A percentile compares a stretch with the other conserved stretches of the same genome.
Evolutionary conservation across 2,113 vertebrate genomes (phyloP).

Genomic region (Ammodytes dubius): DNA sequence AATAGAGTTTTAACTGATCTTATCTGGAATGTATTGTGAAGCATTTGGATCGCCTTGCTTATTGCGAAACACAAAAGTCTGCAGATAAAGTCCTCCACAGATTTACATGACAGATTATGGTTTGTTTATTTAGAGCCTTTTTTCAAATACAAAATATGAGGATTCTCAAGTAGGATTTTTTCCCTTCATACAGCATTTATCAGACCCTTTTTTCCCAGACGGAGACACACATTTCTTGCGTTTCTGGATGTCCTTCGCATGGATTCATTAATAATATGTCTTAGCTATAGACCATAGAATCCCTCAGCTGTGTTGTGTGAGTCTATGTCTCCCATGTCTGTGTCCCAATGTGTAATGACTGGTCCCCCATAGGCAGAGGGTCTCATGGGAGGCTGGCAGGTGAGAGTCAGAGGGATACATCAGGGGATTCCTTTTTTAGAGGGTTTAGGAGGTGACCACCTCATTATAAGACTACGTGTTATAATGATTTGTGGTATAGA

Average conservation of each 20-base stretch:
- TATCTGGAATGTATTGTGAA: not conserved
- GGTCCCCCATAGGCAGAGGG: constrained; percentile 36
- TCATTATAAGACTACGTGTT: constrained; percentile 75
- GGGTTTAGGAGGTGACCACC: constrained; percentile 78
- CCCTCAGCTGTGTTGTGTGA: constrained; percentile 24
- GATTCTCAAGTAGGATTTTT: not conserved
- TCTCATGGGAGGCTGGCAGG: constrained; percentile 67
- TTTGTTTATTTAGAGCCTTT: not conserved
- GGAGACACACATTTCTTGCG: not conserved
- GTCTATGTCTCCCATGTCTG: constrained; percentile 34
- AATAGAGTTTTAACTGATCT: not conserved
- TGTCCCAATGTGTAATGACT: constrained; percentile 56
- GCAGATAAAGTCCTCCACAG: not conserved
- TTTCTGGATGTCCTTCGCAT: not conserved
- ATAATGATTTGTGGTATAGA: constrained; percentile 71
- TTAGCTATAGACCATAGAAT: constrained; percentile 25
- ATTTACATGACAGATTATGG: not conserved
- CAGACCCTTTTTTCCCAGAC: not conserved
- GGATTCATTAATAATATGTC: constrained; percentile 15
- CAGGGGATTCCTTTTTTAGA: constrained; percentile 64
- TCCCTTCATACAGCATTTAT: not conserved
- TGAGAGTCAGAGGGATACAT: constrained; percentile 61
- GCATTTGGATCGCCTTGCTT: not conserved
- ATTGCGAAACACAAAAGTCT: not conserved
- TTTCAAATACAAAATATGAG: not conserved